Base-by-base conservation (phyloP, 2,113 vertebrate species). In the Okapia johnstoni region DNA sequence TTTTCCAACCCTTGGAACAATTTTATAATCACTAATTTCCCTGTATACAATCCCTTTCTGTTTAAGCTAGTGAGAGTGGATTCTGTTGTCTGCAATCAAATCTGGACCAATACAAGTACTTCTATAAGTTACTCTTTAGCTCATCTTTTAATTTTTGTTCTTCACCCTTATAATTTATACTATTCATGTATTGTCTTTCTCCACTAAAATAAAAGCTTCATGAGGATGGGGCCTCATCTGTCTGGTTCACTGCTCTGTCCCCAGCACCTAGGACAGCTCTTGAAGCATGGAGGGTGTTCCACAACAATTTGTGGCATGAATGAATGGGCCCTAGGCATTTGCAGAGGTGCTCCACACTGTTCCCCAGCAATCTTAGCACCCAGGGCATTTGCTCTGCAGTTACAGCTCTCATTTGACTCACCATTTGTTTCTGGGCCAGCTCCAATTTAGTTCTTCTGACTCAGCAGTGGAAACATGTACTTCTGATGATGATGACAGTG, bases 381-480 rank as follows among this genome's bases (percentile, higher is more conserved):
- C 12, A 46, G n/a, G 90, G 85, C 85, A 30, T 70, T 80, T 88
- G 50, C 57, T 94, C 21, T 54, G 76, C 14, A 52, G 81, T 30
- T 33, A 23, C 26, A n/a, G 61, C 79, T 96, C 97, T 93, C 66
- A 90, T 94, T 89, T 90, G 86, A 96, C 80, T 96, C 89, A 90
- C 80, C 87, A 14, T 6, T 97, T 98, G 76, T 83, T 36, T 97
- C 88, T 93, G 86, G 92, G 93, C 58, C 70, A 93, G 90, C 55
- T 98, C 63, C 95, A 96, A 9, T 93, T 97, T 89, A 79, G 52
- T 79, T 91, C 52, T 89, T 89, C 88, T 98, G 97, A 98, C 91
- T 98, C 96, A 97, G 98, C 95, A 90, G 13, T 93, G 94, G 92
- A 96, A 97, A 96, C 50, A 54, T 88, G 95, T 55, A 76, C 91